A percentile compares a stretch with the other conserved stretches of the same genome.
Evolutionary conservation across 1,140 invertebrate genomes (phyloP).

Genomic region (Eciton burchellii): DNA sequence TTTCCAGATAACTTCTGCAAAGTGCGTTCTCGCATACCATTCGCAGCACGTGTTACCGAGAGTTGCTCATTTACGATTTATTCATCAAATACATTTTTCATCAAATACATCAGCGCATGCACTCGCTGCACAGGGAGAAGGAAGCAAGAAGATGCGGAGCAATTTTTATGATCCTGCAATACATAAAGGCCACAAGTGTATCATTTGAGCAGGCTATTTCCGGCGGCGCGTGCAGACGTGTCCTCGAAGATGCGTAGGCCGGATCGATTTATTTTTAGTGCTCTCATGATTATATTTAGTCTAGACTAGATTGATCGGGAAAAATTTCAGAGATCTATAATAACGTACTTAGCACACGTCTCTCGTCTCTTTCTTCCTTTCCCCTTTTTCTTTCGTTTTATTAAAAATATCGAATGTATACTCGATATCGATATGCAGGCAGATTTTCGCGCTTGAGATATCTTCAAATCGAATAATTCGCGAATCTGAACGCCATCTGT

Average conservation of each 20-base stretch:
- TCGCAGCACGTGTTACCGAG: neutral
- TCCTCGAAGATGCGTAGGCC: conserved; percentile 38
- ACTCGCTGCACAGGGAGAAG: neutral
- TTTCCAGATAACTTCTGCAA: neutral
- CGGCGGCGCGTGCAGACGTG: conserved; percentile 4
- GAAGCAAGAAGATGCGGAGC: neutral
- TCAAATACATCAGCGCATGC: neutral
- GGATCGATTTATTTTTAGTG: conserved; percentile 35
- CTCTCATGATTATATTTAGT: conserved; percentile 27
- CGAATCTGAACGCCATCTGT: too few species aligned
- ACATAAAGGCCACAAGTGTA: conserved; percentile 17
- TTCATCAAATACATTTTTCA: neutral
- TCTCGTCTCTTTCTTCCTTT: neutral
- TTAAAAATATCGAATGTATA: neutral
- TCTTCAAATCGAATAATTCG: neutral
- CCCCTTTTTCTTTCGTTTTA: too few species aligned
- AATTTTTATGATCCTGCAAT: conserved; percentile 31
- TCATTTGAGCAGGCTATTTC: conserved; percentile 65
- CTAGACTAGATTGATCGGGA: neutral
- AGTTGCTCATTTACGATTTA: neutral
- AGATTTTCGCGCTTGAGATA: neutral
- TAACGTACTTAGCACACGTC: neutral
- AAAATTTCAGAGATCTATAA: conserved; percentile 13
- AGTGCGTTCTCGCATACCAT: neutral
- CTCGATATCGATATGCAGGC: neutral